phyloP scores from a whole-genome alignment of 2,113 vertebrate species.

The Solea senegalensis region DNA sequence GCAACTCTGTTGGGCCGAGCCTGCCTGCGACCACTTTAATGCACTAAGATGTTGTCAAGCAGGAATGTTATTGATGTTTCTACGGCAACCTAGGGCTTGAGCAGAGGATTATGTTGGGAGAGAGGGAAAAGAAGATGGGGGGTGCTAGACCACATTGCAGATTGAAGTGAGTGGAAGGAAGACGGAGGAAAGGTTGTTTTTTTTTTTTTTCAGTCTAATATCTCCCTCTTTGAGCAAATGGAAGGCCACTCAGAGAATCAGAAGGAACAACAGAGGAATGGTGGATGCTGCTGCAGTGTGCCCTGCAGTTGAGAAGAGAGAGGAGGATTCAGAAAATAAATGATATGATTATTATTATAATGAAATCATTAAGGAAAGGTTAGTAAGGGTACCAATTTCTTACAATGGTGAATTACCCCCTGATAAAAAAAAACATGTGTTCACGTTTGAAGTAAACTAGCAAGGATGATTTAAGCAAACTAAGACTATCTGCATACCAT shows the following conservation, averaged over 20 bases:
- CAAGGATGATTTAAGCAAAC: too few relatives aligned
- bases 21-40: slow-evolving; percentile 81
- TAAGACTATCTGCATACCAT: too few relatives aligned
- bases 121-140: slow-evolving; percentile 47
- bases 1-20: slow-evolving; percentile 41
- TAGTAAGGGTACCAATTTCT: not conserved
- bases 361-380: not conserved
- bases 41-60: slow-evolving; percentile 85
- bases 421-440: too few relatives aligned
- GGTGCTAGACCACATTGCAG: slow-evolving; percentile 37
- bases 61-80: slow-evolving; percentile 88
- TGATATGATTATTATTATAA: not conserved
- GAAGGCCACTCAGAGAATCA: slow-evolving; percentile 8
- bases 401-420: too few relatives aligned
- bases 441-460: too few relatives aligned
- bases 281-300: too few relatives aligned
- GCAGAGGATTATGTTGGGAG: slow-evolving; percentile 79
- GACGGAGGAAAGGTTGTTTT: not conserved
- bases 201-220: slow-evolving; percentile 1
- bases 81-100: slow-evolving; percentile 82
- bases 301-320: too few relatives aligned
- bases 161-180: slow-evolving; percentile 38
- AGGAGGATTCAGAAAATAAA: slow-evolving; percentile 1
- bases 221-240: slow-evolving; percentile 28
- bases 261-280: not conserved